Conservation (phyloP, 2,113 vertebrate genomes). For the Toxotes chatareus region DNA sequence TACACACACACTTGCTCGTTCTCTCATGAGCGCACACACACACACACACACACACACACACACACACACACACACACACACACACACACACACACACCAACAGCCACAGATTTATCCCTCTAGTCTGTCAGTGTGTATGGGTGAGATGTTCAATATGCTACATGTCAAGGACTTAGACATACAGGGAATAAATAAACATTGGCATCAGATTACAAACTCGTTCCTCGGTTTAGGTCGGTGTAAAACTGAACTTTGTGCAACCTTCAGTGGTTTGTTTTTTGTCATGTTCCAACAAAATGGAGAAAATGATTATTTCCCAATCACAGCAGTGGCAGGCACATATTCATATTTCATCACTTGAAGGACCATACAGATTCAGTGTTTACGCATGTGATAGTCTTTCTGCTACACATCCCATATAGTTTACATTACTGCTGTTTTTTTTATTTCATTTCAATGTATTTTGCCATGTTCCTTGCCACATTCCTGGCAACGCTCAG, state of each 20-base stretch:
- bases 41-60: slow-evolving; percentile 11
- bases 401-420: slow-evolving; percentile 10
- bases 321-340: slow-evolving; percentile 63
- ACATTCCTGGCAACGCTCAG: not conserved
- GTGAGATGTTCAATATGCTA: slow-evolving; percentile 47
- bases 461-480: not conserved
- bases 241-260: slow-evolving; percentile 38
- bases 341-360: slow-evolving; percentile 28
- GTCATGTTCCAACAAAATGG: slow-evolving; percentile 8
- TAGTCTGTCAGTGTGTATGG: slow-evolving; percentile 54
- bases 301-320: slow-evolving; percentile 28
- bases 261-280: slow-evolving; percentile 51
- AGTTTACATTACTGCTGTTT: slow-evolving; percentile 2
- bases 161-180: slow-evolving; percentile 52
- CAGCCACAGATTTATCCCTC: slow-evolving; percentile 46
- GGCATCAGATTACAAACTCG: slow-evolving; percentile 34
- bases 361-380: not conserved
- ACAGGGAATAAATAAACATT: slow-evolving; percentile 73
- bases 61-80: not conserved
- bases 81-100: slow-evolving; percentile 14
- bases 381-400: slow-evolving; percentile 47
- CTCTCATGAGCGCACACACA: not conserved
- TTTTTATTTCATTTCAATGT: not conserved
- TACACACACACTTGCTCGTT: not conserved
- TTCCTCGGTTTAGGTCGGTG: slow-evolving; percentile 32